Evolutionary conservation across 2,888 invertebrate species (phyloP).

Genomic region (Lasioglossum figueresi): DNA sequence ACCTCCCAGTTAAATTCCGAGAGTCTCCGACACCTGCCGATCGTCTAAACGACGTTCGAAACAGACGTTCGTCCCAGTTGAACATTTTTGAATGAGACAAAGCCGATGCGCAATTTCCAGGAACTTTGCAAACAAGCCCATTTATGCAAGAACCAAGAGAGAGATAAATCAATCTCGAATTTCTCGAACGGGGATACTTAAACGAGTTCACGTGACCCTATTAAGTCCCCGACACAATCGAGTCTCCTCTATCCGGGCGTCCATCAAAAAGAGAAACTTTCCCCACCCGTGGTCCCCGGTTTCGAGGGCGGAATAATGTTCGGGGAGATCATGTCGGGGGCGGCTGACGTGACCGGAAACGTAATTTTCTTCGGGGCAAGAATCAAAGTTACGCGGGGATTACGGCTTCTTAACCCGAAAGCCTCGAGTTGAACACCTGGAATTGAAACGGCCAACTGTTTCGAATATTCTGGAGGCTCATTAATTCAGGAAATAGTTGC

Average conservation of each 20-base stretch:
- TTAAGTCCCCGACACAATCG: not conserved
- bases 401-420: not conserved
- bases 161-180: not conserved
- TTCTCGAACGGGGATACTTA: not conserved
- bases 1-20: not conserved
- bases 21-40: too few relatives aligned
- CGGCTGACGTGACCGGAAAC: constrained; percentile 19
- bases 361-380: constrained; percentile 6
- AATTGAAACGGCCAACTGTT: not conserved
- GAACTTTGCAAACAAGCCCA: not conserved
- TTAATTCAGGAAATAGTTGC: not conserved
- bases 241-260: not conserved
- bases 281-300: not conserved
- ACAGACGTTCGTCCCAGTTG: not conserved
- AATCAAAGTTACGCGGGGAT: not conserved
- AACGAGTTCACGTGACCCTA: not conserved
- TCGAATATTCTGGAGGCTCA: not conserved
- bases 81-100: not conserved
- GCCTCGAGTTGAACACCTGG: not conserved
- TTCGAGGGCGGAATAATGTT: not conserved
- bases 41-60: not conserved
- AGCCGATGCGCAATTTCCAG: not conserved
- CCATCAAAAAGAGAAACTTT: constrained; percentile 4
- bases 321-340: not conserved
- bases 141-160: not conserved